Evolutionary conservation across 2,797 vertebrate genomes (phyloP), one percentile per base, ranked within the genome.

Genomic region (Thunnus albacares): DNA sequence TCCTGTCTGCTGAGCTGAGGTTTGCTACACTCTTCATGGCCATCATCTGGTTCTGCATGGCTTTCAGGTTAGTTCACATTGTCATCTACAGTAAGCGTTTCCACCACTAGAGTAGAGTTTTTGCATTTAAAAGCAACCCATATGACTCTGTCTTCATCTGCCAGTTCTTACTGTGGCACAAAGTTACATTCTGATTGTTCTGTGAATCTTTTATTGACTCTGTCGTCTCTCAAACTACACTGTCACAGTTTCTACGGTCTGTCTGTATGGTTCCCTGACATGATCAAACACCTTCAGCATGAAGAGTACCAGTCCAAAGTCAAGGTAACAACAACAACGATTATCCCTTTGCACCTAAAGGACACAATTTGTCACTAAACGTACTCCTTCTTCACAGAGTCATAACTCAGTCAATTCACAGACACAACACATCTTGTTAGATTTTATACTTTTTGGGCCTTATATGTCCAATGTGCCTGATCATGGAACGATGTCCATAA

Each of bases 221-320:
- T 15, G 4, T 52, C 2, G 52, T 61, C 18, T 75, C 2, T 30
- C 10, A 0, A 38, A 71, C 13, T 49, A 3, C 18, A 47, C 55
- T 67, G 15, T 35, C 35, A 20, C 90, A 99, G 98, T 93, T 99
- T 97, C 90, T 99, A 98, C 3, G 98, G 98, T 59, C 95, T 99
- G 85, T 97, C 96, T 0, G 98, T 99, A 62, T 99, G 98, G 98
- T 99, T 99, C 87, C 98, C 98, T 0, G 98, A 99, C 86, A 98
- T 99, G 97, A 98, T 99, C 81, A 98, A 97, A 1, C 96, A 98
- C 80, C 94, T 97, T 71, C 98, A 99, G 92, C 93, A 97, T 0
- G 95, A 97, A 80, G 97, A 96, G 0, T 99, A 99, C 14, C 93
- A 96, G 60, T 95, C 96, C 33, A 96, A 94, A 78, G 93, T 96